Conservation (phyloP, 2,888 invertebrate species). For the Griposia aprilina region DNA sequence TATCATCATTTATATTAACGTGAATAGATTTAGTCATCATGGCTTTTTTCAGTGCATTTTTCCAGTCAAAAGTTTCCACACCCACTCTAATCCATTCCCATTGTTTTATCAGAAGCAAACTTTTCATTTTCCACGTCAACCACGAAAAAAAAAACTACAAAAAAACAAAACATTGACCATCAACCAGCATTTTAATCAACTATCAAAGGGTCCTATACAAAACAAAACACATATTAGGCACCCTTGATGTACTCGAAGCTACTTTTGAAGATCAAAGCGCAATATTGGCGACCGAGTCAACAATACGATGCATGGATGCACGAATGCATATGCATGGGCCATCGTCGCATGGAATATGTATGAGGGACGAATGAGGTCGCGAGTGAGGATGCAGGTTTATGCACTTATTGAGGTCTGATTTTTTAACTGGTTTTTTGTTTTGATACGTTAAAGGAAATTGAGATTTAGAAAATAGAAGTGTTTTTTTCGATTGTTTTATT, state of each 20-base stretch:
- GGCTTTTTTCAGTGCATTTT: not conserved
- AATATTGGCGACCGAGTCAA: constrained; percentile 57
- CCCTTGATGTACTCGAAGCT: constrained; percentile 61
- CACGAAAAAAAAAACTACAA: constrained; percentile 4
- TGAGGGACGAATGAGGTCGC: constrained; percentile 62
- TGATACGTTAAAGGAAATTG: not conserved
- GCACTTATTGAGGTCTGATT: constrained; percentile 31
- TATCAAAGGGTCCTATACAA: constrained; percentile 33
- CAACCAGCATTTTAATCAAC: constrained; percentile 52
- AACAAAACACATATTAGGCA: constrained; percentile 64
- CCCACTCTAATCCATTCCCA: constrained; percentile 10
- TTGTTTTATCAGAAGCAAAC: not conserved
- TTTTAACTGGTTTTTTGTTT: not conserved
- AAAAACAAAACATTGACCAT: constrained; percentile 41
- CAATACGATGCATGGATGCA: constrained; percentile 62
- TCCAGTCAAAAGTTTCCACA: constrained; percentile 30
- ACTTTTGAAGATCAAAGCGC: constrained; percentile 66
- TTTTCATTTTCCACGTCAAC: not conserved
- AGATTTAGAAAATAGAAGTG: not conserved
- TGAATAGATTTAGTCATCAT: not conserved
- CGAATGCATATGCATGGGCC: constrained; percentile 68
- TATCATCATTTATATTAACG: not conserved
- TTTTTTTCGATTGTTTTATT: not conserved
- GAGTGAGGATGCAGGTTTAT: constrained; percentile 11
- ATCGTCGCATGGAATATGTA: constrained; percentile 74